phyloP scores from a whole-genome alignment of 2,888 invertebrate genomes.

The Nymphalis urticae region DNA sequence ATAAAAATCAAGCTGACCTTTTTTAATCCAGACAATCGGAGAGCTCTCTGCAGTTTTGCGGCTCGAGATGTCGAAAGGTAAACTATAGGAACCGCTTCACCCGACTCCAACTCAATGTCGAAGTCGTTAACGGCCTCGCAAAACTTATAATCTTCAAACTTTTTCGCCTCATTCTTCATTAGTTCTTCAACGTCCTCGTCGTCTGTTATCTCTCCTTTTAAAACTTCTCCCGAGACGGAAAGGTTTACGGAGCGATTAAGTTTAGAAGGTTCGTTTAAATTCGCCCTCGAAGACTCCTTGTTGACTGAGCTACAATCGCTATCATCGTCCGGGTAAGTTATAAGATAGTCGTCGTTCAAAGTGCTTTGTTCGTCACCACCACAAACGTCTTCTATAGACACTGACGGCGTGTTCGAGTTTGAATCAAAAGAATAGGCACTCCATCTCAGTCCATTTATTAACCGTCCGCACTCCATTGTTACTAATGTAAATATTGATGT shows the following conservation, averaged over 20 bases:
- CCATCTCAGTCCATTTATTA: slow-evolving; percentile 61
- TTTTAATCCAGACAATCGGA: slow-evolving; percentile 81
- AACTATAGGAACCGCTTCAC: slow-evolving; percentile 71
- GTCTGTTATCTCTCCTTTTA: slow-evolving; percentile 64
- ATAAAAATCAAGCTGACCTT: slow-evolving; percentile 66
- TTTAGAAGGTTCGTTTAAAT: slow-evolving; percentile 49
- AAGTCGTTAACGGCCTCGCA: slow-evolving; percentile 74
- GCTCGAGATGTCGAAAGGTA: slow-evolving; percentile 78
- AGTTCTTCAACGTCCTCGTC: slow-evolving; percentile 59
- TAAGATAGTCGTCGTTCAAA: slow-evolving; percentile 60
- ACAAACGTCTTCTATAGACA: slow-evolving; percentile 52
- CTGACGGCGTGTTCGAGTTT: slow-evolving; percentile 49
- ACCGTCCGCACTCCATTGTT: slow-evolving; percentile 66
- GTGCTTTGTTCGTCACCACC: slow-evolving; percentile 49
- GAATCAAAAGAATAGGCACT: slow-evolving; percentile 55
- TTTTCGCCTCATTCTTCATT: slow-evolving; percentile 69
- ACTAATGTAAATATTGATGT: slow-evolving; percentile 40
- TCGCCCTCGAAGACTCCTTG: slow-evolving; percentile 47
- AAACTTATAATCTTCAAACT: slow-evolving; percentile 73
- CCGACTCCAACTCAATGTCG: slow-evolving; percentile 70
- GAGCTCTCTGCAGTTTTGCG: slow-evolving; percentile 77
- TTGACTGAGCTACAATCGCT: slow-evolving; percentile 47
- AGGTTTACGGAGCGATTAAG: slow-evolving; percentile 66
- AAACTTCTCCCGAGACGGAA: slow-evolving; percentile 66
- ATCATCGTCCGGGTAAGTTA: slow-evolving; percentile 62